Percentiles rank a stretch among this genome's conserved stretches.
Evolutionary conservation across 2,113 vertebrate species (phyloP).

Genomic region (Alosa alosa): DNA sequence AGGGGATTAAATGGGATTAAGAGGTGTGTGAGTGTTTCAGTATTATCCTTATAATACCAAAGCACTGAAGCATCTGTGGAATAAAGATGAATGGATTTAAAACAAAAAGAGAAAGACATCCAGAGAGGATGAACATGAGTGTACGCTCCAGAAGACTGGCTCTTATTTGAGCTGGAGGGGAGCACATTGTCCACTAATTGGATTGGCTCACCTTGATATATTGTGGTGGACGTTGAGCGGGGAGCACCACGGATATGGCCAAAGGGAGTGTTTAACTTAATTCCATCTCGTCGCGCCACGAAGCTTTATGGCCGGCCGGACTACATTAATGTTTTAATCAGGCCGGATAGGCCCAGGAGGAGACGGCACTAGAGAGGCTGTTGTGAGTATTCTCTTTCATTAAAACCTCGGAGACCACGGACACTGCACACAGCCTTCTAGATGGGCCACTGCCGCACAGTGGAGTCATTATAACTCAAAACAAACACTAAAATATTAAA

Average conservation of each 20-base stretch:
- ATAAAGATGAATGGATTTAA: neutral
- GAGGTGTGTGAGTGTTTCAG: no score
- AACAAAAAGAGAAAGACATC: neutral
- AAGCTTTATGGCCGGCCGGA: neutral
- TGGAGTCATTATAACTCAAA: neutral
- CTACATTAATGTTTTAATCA: conserved; percentile 5
- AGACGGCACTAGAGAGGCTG: neutral
- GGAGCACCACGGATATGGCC: neutral
- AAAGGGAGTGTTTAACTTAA: neutral
- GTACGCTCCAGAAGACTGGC: neutral
- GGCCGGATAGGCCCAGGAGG: neutral
- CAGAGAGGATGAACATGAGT: neutral
- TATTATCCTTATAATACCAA: neutral
- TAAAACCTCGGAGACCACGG: neutral
- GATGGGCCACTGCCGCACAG: no score
- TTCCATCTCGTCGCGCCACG: neutral
- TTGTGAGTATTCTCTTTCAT: neutral
- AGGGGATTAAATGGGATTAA: neutral
- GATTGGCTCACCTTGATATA: conserved; percentile 4
- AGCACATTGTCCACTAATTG: neutral
- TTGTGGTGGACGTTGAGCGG: neutral
- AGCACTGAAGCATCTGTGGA: neutral
- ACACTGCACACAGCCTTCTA: no score
- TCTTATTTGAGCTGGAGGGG: neutral
- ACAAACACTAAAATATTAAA: neutral